Conservation (phyloP, 2,888 invertebrate species). For the Therioaphis trifolii region DNA sequence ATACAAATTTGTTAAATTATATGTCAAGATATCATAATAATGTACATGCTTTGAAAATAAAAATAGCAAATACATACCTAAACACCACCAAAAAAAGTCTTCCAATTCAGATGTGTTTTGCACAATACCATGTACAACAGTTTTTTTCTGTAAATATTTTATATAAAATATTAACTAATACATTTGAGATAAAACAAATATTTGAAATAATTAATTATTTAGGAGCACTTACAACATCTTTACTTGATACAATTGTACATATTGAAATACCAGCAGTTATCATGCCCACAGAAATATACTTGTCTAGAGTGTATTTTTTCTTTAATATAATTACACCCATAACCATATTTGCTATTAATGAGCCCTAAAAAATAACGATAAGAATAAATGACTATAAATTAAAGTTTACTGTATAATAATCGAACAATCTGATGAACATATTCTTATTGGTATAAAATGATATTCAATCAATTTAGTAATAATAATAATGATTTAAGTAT, state of each 20-base stretch:
- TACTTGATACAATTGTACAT: slow-evolving; percentile 88
- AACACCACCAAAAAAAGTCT: slow-evolving; percentile 75
- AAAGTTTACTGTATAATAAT: too few relatives aligned
- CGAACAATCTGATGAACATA: too few relatives aligned
- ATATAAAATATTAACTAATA: slow-evolving; percentile 43
- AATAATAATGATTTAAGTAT: too few relatives aligned
- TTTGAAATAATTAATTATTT: slow-evolving; percentile 66
- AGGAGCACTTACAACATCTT: slow-evolving; percentile 72
- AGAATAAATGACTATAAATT: too few relatives aligned
- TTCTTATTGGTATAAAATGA: not conserved
- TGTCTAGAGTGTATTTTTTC: slow-evolving; percentile 82
- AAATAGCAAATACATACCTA: slow-evolving; percentile 70
- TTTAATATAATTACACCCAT: slow-evolving; percentile 92
- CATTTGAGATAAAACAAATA: slow-evolving; percentile 24
- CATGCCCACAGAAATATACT: slow-evolving; percentile 91
- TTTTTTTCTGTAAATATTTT: slow-evolving; percentile 65
- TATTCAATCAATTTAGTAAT: too few relatives aligned
- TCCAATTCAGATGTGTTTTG: slow-evolving; percentile 69
- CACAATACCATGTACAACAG: slow-evolving; percentile 64
- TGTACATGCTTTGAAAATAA: too few relatives aligned
- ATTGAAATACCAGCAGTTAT: slow-evolving; percentile 92
- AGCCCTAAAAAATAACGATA: slow-evolving; percentile 76
- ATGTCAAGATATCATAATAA: too few relatives aligned
- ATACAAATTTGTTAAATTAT: too few relatives aligned
- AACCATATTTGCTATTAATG: slow-evolving; percentile 95